Conservation (phyloP, 2,113 vertebrate species). For the Mola mola region DNA sequence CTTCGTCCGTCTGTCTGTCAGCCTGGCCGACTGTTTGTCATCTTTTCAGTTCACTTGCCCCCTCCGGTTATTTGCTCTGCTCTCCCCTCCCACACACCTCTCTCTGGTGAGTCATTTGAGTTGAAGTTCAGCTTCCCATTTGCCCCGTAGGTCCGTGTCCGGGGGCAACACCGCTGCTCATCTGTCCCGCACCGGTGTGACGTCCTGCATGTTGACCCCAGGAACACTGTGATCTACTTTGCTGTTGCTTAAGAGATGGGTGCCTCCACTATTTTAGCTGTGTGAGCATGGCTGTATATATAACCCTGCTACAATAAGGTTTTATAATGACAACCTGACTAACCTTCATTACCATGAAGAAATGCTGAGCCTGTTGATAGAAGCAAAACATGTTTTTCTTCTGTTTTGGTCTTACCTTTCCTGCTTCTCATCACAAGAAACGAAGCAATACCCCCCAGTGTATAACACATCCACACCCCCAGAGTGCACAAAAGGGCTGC, state of each 20-base stretch:
- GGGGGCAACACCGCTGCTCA: constrained; percentile 35
- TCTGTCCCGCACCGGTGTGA: constrained; percentile 55
- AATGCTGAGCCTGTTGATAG: not conserved
- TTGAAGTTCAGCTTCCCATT: constrained; percentile 22
- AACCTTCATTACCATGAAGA: constrained; percentile 17
- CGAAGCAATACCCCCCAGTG: constrained; percentile 60
- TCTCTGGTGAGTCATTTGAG: constrained; percentile 38
- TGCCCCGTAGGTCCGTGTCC: constrained; percentile 36
- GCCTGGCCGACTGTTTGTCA: constrained; percentile 46
- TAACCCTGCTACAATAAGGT: constrained; percentile 26
- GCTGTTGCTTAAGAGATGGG: constrained; percentile 37
- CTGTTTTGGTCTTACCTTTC: not conserved
- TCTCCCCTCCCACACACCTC: not conserved
- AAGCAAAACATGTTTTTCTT: not conserved
- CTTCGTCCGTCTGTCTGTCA: constrained; percentile 46
- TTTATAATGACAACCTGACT: constrained; percentile 27
- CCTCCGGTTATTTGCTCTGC: constrained; percentile 21
- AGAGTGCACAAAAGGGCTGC: constrained; percentile 74
- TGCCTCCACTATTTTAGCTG: constrained; percentile 31
- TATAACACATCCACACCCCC: constrained; percentile 20
- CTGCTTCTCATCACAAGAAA: constrained; percentile 39
- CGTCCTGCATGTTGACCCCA: constrained; percentile 75
- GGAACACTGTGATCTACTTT: constrained; percentile 77
- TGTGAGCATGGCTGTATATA: constrained; percentile 59
- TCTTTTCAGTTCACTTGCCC: constrained; percentile 28